These are phyloP conservation scores for Pelecanus crispus DNA, from an alignment of 2,113 vertebrate species.

Conservation along the genomic window DNA sequence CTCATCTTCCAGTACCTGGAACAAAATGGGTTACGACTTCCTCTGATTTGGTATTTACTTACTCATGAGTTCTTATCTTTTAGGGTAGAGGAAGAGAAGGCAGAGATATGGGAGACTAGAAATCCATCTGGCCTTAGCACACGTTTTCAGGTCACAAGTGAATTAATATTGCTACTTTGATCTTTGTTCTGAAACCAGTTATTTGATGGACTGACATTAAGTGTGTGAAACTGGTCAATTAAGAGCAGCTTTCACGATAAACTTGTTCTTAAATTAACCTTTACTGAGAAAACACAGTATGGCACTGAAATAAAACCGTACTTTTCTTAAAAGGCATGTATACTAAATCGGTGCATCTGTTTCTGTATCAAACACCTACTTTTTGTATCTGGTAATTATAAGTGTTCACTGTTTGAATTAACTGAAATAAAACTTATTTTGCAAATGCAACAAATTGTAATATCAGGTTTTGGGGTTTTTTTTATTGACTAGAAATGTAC, in stretches of 20 bases:
- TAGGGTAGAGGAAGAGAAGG: neutral
- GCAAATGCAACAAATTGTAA: neutral
- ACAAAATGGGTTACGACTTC: neutral
- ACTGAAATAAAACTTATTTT: constrained; percentile 28
- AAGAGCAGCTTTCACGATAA: neutral
- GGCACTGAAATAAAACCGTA: neutral
- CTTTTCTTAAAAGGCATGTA: neutral
- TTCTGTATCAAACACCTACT: neutral
- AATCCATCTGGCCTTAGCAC: neutral
- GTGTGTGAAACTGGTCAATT: neutral
- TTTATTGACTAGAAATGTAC: neutral
- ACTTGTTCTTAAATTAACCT: neutral
- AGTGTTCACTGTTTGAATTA: neutral
- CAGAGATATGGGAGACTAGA: neutral
- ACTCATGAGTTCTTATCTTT: neutral
- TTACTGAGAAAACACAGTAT: neutral
- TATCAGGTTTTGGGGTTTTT: neutral
- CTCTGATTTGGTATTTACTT: neutral
- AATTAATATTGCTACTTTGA: neutral
- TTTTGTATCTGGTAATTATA: neutral
- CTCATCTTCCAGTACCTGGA: neutral
- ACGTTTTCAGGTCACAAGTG: neutral
- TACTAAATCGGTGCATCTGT: neutral
- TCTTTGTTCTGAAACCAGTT: neutral
- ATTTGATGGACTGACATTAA: neutral